These are phyloP conservation scores for Avahi laniger DNA, from an alignment of 2,797 vertebrate genomes.

Conservation along the genomic window DNA sequence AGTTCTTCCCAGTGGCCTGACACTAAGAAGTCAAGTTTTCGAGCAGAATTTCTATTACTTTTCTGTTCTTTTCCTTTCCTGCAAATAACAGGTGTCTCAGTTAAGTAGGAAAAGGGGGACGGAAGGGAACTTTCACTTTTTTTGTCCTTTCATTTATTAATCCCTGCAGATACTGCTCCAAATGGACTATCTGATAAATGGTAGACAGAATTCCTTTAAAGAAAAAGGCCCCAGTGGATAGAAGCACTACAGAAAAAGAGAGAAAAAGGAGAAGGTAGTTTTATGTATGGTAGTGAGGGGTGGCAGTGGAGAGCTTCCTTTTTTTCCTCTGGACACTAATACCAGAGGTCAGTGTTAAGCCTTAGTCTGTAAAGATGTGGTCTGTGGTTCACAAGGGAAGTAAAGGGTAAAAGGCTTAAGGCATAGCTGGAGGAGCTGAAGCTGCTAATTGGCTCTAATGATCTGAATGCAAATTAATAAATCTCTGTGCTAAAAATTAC, in stretches of 20 bases:
- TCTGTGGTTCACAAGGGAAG: background rate
- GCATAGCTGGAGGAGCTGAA: conserved; percentile 28
- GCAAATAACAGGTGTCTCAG: background rate
- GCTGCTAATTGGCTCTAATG: conserved; percentile 72
- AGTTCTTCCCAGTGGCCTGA: background rate
- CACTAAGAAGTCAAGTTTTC: background rate
- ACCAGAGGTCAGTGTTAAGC: background rate
- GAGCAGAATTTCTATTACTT: background rate
- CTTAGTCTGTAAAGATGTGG: background rate
- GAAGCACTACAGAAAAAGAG: background rate
- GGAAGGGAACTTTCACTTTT: background rate
- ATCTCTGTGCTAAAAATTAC: conserved; percentile 77
- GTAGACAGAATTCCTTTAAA: background rate
- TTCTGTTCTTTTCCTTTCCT: background rate
- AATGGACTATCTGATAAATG: background rate
- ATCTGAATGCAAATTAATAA: conserved; percentile 79
- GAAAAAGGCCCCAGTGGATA: background rate
- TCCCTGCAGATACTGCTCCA: background rate
- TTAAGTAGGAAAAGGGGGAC: background rate
- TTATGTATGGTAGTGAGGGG: background rate
- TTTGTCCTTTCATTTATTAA: background rate
- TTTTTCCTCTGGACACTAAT: background rate
- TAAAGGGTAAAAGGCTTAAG: conserved; percentile 46
- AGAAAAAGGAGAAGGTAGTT: background rate
- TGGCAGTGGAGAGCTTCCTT: background rate